These are phyloP conservation scores for Bubo scandiacus DNA, from an alignment of 2,113 vertebrate genomes.

Conservation along the genomic window DNA sequence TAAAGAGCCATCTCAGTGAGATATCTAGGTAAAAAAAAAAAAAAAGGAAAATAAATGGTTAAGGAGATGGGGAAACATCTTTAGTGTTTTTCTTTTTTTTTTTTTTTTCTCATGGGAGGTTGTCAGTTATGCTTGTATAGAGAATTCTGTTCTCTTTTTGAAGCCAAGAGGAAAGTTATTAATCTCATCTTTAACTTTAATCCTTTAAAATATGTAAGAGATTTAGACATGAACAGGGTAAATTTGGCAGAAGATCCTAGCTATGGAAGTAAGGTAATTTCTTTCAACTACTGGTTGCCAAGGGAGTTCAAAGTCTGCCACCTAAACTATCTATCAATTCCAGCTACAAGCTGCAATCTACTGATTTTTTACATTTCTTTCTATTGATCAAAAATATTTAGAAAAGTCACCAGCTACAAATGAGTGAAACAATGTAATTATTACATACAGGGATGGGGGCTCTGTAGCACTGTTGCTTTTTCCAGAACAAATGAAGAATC, in stretches of 20 bases:
- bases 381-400: constrained; percentile 63
- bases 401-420: constrained; percentile 17
- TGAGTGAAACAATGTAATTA: constrained; percentile 5
- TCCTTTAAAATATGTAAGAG: constrained; percentile 80
- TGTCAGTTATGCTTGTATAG: constrained; percentile 60
- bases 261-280: constrained; percentile 68
- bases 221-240: constrained; percentile 70
- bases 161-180: constrained; percentile 75
- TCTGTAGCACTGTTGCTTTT: background rate
- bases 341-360: constrained; percentile 71
- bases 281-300: constrained; percentile 71
- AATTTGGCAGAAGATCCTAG: constrained; percentile 75
- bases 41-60: constrained; percentile 40
- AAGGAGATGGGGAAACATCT: constrained; percentile 30
- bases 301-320: constrained; percentile 72
- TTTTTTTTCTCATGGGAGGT: background rate
- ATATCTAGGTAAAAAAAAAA: background rate
- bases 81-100: background rate
- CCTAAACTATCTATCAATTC: constrained; percentile 65
- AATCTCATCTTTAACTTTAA: constrained; percentile 82
- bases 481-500: constrained; percentile 27
- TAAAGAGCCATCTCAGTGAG: background rate
- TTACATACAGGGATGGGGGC: constrained; percentile 1
- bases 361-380: constrained; percentile 60
- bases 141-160: constrained; percentile 71